Evolutionary conservation across 2,113 vertebrate genomes (phyloP).

Genomic region (Phasianus colchicus): DNA sequence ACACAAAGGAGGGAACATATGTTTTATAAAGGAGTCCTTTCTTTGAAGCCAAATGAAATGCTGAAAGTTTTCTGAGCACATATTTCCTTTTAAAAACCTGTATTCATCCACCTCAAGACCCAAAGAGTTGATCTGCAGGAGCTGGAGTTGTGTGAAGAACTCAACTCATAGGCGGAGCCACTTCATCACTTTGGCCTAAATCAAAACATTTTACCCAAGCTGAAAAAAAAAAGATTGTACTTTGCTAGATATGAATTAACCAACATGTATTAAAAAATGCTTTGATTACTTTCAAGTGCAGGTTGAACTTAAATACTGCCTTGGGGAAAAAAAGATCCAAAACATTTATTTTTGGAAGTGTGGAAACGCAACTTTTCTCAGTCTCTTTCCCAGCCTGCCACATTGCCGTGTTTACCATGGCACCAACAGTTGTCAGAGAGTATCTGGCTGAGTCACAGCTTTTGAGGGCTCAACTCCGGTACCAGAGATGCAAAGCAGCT

Average conservation of each 20-base stretch:
- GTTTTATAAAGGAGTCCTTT: not conserved
- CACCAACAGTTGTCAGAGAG: slow-evolving; percentile 70
- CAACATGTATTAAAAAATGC: not conserved
- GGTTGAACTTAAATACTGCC: not conserved
- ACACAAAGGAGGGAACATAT: not conserved
- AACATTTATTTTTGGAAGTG: slow-evolving; percentile 17
- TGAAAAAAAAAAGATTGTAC: not conserved
- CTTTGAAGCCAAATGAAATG: not conserved
- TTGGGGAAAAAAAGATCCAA: not conserved
- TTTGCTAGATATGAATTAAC: not conserved
- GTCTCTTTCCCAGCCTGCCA: slow-evolving; percentile 54
- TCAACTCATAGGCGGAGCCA: not conserved
- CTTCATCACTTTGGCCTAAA: not conserved
- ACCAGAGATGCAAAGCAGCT: slow-evolving; percentile 44
- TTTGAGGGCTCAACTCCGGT: slow-evolving; percentile 32
- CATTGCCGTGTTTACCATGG: slow-evolving; percentile 62
- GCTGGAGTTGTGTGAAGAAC: not conserved
- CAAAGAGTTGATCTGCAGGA: accelerated
- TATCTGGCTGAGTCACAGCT: slow-evolving; percentile 74
- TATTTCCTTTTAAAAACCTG: not conserved
- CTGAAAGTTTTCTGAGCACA: not conserved
- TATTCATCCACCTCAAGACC: not conserved
- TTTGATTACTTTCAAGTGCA: not conserved
- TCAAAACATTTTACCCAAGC: not conserved
- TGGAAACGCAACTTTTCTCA: slow-evolving; percentile 55